phyloP scores from a whole-genome alignment of 1,140 invertebrate species.

The Zeugodacus cucurbitae region DNA sequence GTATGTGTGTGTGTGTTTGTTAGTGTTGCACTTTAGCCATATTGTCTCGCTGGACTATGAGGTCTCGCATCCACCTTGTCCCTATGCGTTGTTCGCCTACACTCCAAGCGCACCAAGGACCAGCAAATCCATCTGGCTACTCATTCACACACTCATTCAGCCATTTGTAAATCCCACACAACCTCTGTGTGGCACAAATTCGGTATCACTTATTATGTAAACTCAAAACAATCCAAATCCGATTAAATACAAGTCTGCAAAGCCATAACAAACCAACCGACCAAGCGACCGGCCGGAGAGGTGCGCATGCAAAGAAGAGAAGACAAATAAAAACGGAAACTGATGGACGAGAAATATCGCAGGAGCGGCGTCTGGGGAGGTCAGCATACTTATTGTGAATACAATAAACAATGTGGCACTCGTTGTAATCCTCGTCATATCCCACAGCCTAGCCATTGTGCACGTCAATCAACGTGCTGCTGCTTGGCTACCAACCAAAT shows the following conservation, averaged over 20 bases:
- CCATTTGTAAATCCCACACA: slow-evolving; percentile 19
- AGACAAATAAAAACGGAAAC: neutral
- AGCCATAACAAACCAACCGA: neutral
- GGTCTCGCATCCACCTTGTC: neutral
- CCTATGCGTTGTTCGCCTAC: neutral
- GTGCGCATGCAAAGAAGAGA: neutral
- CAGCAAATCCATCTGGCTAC: neutral
- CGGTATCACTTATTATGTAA: slow-evolving; percentile 40
- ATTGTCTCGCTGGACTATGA: neutral
- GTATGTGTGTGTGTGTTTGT: neutral
- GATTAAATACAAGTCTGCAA: slow-evolving; percentile 38
- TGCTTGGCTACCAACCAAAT: neutral
- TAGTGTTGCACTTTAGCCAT: neutral
- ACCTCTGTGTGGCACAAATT: neutral
- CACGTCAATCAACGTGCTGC: slow-evolving; percentile 14
- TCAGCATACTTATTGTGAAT: neutral
- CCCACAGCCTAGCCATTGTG: slow-evolving; percentile 18
- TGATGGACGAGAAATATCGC: neutral
- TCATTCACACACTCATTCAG: neutral
- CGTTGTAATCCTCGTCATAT: slow-evolving; percentile 12
- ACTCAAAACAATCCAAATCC: slow-evolving; percentile 43
- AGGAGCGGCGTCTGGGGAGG: neutral
- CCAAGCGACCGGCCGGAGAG: neutral
- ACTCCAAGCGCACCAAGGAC: neutral
- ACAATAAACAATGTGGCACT: slow-evolving; percentile 33